Evolutionary conservation across 2,888 invertebrate species (phyloP), one percentile per base, ranked within the genome.

Genomic region (Acleris cristana): DNA sequence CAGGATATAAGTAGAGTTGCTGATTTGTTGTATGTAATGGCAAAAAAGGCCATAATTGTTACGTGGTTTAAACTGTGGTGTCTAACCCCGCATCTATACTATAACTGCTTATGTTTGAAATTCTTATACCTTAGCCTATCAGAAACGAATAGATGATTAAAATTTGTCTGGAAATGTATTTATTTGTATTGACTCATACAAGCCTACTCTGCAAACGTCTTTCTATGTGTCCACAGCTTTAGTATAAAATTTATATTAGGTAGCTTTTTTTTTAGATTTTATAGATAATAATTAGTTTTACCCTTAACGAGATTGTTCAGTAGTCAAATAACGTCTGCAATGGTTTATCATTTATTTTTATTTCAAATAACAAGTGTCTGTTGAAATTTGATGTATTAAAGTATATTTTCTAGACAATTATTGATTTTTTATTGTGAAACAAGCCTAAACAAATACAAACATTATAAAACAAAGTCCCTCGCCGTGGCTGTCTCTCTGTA

Each of bases 341-440:
- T 59, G 58, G 52, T 58, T 58, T 58, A 53, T 58, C 65, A 55
- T 60, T 65, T 65, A 80, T 81, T 83, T 83, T 77, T 76, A 75
- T 79, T 85, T 83, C 79, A 80, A 84, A 82, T 86, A 87, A 87
- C 85, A 83, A 81, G 86, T 87, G 91, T 90, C 87, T 89, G 90
- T 91, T 91, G 87, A 85, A 85, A 89, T 85, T 90, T 87, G 85
- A 88, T 88, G 90, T 92, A 91, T 86, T 89, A 87, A 91, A 91
- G 85, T 90, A 90, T 92, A 90, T 92, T 92, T 92, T 91, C 83
- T 90, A 90, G 88, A 90, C 82, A 88, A 83, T 21, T 7, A 49
- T 56, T 49, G 65, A 61, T 26, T 44, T 61, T 65, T 65, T 23
- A 55, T 56, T 64, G n/a, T 14, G 16, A 21, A n/a, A n/a, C n/a